phyloP scores from a whole-genome alignment of 2,113 vertebrate species.

The chimpanzee (Pan troglodytes) region DNA sequence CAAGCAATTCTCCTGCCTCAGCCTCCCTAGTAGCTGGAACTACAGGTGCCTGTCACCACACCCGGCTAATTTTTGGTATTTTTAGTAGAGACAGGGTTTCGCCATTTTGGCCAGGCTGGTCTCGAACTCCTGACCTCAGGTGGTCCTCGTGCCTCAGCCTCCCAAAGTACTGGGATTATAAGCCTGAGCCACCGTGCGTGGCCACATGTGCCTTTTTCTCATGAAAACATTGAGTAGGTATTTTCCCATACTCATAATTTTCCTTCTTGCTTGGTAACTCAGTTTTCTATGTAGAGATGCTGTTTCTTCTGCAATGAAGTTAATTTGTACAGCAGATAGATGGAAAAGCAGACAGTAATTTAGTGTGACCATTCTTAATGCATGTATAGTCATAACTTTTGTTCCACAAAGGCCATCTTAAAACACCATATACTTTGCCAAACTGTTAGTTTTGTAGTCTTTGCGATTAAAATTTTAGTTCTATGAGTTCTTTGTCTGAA shows the following conservation, averaged over 20 bases:
- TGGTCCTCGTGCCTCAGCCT: no score
- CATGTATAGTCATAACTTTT: neutral
- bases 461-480: slow-evolving; percentile 30
- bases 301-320: neutral
- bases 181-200: no score
- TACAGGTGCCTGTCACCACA: no score
- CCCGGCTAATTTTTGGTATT: no score
- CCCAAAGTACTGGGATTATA: no score
- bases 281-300: slow-evolving; percentile 15
- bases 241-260: neutral
- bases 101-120: no score
- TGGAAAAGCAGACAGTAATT: slow-evolving; percentile 5
- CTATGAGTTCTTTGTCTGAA: neutral
- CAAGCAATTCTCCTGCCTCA: no score
- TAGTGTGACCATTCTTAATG: neutral
- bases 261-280: slow-evolving; percentile 22
- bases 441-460: neutral
- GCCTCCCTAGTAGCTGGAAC: no score
- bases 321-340: neutral
- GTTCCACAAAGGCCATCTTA: neutral
- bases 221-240: neutral
- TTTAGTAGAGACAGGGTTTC: no score
- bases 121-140: no score
- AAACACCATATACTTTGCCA: neutral
- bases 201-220: neutral